Base-by-base conservation (phyloP, 2,113 vertebrate genomes). In the Arvicanthis niloticus region DNA sequence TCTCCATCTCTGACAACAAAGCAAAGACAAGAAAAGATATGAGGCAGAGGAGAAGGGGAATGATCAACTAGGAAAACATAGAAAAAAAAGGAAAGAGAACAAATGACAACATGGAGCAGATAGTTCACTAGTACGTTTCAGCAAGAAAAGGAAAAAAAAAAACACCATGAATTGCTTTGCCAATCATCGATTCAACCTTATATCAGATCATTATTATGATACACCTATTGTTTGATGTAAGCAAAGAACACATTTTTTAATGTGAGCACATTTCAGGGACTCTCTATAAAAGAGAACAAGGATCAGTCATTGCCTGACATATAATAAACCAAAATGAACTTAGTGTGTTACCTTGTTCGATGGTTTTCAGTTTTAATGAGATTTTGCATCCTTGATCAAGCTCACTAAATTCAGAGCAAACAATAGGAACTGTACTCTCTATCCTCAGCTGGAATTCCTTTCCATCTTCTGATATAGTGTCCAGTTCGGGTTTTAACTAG, bases 351-450 rank as follows among this genome's bases (percentile, higher is more conserved):
- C 99, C 99, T 98, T 98, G 96, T 95, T 99, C 99, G 96, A 98
- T 77, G 16, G 98, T 99, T 91, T 95, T 98, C 92, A 99, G 95
- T 77, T 89, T 98, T 96, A 99, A 88, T 65, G 98, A 98, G 88
- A 99, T 97, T 97, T 98, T 97, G 97, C 99, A 99, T 62, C 94
- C 98, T 62, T 98, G 98, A 95, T 97, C 75, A 62, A 98, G 88
- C 5, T 98, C 97, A 37, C 93, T 98, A 73, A 97, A 96, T 67
- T 98, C 93, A 58, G 98, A 93, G 98, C 99, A 99, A 60, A 98
- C 98, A 56, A 99, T 56, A 75, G 99, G 99, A 95, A 99, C 48
- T 1, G 98, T 99, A 96, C 99, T 99, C 97, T 99, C 98, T 91
- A 99, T 93, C 87, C 87, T 91, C 97, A 99, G 13, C 68, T 97